Conservation (phyloP, 2,113 vertebrate genomes). For the Microcebus murinus region DNA sequence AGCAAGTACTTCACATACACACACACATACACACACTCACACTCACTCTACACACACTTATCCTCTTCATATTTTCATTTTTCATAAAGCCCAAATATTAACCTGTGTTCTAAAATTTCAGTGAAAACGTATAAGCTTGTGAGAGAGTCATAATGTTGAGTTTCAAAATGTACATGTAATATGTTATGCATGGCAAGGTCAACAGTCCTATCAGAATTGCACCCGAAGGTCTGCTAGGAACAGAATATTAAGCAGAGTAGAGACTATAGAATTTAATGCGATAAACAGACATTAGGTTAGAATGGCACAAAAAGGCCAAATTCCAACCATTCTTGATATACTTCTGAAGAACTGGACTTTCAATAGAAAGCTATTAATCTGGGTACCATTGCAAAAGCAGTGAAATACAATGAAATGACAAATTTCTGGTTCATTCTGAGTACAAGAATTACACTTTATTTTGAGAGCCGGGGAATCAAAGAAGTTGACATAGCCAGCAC, state of each 20-base stretch:
- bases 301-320: not conserved
- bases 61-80: not conserved
- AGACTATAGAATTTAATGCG: not conserved
- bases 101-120: not conserved
- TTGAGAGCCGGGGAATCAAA: not conserved
- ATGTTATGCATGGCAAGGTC: not conserved
- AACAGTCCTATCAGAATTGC: not conserved
- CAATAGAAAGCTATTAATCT: not conserved
- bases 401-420: not conserved
- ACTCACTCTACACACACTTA: not conserved
- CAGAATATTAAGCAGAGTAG: conserved; percentile 28
- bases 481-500: not conserved
- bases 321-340: not conserved
- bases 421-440: not conserved
- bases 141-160: not conserved
- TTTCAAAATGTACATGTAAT: not conserved
- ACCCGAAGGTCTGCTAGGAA: not conserved
- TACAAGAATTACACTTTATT: not conserved
- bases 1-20: not conserved
- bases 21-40: no score
- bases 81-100: not conserved
- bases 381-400: not conserved
- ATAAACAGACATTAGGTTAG: not conserved
- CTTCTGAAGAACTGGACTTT: not conserved
- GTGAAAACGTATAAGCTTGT: not conserved